phyloP scores from a whole-genome alignment of 2,888 invertebrate genomes.

The Colostygia pectinataria region DNA sequence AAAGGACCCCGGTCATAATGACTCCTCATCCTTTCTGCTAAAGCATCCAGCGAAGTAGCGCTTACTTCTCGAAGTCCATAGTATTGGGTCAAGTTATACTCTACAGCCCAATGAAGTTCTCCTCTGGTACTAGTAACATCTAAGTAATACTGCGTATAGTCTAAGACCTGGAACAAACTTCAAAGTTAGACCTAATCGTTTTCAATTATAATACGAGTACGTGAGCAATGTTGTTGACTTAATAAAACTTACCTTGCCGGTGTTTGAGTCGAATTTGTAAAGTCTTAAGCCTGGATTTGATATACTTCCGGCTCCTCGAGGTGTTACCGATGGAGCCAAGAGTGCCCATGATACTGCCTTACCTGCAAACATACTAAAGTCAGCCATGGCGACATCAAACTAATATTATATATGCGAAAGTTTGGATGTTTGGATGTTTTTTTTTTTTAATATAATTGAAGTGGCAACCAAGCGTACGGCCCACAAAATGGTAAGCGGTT shows the following conservation, averaged over 20 bases:
- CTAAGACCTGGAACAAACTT: constrained; percentile 85
- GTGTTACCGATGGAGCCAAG: constrained; percentile 95
- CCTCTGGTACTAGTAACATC: constrained; percentile 88
- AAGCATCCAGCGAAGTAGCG: constrained; percentile 88
- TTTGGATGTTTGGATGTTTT: no score
- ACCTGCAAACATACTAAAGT: constrained; percentile 76
- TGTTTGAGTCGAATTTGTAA: constrained; percentile 94
- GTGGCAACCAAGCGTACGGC: no score
- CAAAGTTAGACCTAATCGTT: neutral
- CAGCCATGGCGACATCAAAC: no score
- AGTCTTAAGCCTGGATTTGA: constrained; percentile 95
- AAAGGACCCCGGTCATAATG: constrained; percentile 87
- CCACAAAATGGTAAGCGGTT: no score
- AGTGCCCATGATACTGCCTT: constrained; percentile 94
- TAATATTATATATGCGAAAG: no score
- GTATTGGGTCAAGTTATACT: constrained; percentile 93
- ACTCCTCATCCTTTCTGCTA: constrained; percentile 91
- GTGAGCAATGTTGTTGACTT: neutral
- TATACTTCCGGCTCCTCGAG: constrained; percentile 90
- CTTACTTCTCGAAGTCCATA: constrained; percentile 91
- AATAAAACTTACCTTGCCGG: constrained; percentile 86
- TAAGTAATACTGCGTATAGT: constrained; percentile 95
- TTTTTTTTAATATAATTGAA: no score
- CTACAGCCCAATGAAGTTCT: constrained; percentile 91
- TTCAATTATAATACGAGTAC: neutral